phyloP scores from a whole-genome alignment of 2,797 vertebrate species.

The Chiroxiphia lanceolata region DNA sequence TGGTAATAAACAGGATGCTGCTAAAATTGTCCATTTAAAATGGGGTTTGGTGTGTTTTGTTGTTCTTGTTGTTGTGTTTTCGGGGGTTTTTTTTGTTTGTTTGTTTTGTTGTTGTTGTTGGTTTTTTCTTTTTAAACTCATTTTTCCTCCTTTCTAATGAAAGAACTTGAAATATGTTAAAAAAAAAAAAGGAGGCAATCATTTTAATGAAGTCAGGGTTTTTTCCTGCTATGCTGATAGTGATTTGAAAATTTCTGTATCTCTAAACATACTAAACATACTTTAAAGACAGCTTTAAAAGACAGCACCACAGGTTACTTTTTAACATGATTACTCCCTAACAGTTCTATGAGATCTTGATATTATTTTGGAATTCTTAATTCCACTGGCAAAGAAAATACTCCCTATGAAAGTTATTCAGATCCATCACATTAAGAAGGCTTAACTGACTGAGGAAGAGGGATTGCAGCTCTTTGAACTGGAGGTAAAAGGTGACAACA shows the following conservation, averaged over 20 bases:
- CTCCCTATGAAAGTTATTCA: background rate
- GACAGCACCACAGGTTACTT: background rate
- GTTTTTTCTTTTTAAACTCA: background rate
- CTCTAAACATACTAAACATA: background rate
- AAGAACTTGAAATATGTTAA: background rate
- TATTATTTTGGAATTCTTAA: background rate
- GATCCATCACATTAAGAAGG: background rate
- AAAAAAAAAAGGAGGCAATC: background rate
- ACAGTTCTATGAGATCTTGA: background rate
- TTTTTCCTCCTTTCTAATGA: background rate
- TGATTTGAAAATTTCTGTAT: background rate
- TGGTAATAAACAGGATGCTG: conserved; percentile 28
- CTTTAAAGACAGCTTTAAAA: background rate
- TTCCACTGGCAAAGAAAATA: background rate
- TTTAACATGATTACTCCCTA: background rate
- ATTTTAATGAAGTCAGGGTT: rapidly evolving
- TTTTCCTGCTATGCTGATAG: background rate
- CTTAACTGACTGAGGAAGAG: background rate
- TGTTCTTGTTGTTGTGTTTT: background rate
- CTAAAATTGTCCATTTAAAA: background rate
- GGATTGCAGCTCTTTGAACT: background rate
- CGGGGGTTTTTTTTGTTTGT: background rate
- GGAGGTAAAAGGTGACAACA: background rate
- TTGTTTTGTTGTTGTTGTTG: no score
- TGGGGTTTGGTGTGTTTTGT: background rate